These are phyloP conservation scores for Aldrovandia affinis DNA, from an alignment of 2,797 vertebrate species.

Conservation along the genomic window DNA sequence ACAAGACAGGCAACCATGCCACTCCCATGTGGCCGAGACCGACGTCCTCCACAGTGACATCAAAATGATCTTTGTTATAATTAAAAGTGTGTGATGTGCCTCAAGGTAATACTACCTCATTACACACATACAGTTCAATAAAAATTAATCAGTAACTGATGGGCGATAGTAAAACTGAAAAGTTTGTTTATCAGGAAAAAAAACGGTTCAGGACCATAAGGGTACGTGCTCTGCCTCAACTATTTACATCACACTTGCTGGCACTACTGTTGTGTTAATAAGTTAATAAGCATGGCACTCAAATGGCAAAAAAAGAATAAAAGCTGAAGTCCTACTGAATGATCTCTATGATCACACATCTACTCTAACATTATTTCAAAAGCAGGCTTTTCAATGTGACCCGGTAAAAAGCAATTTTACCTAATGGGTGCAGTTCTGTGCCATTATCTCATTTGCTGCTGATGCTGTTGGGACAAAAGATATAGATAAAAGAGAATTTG, in stretches of 20 bases:
- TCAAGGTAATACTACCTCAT: neutral
- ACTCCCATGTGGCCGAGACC: too few species aligned
- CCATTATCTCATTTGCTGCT: neutral
- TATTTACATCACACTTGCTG: neutral
- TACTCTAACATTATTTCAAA: neutral
- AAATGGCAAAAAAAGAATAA: neutral
- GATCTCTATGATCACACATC: neutral
- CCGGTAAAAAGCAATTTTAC: neutral
- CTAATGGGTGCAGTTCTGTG: neutral
- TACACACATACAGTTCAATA: neutral
- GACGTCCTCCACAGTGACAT: too few species aligned
- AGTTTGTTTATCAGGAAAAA: neutral
- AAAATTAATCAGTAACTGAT: neutral
- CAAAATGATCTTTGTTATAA: too few species aligned
- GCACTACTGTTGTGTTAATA: neutral
- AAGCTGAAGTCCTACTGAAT: neutral
- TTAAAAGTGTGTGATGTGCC: neutral
- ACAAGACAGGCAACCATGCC: too few species aligned
- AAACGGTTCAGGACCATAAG: neutral
- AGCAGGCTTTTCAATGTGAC: neutral
- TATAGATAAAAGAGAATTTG: neutral
- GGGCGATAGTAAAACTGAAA: neutral
- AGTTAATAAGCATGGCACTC: neutral
- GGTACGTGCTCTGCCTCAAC: neutral
- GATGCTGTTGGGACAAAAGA: neutral